These are phyloP conservation scores for Drosophila kuntzei DNA, from an alignment of 2,888 invertebrate species.

Conservation along the genomic window DNA sequence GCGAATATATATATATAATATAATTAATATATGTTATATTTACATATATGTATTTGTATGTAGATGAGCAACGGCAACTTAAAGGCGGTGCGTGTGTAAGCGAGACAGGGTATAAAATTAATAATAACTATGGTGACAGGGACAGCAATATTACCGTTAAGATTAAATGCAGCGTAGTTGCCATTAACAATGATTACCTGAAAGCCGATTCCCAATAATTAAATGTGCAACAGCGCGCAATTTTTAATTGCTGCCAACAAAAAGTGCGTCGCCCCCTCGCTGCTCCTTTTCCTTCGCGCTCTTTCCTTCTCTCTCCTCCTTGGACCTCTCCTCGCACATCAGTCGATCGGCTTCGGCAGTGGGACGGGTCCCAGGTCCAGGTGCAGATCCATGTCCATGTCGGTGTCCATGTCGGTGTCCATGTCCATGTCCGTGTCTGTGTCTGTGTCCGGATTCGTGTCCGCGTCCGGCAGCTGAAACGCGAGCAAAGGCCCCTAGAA, in stretches of 20 bases:
- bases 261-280: constrained; percentile 53
- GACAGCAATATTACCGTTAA: constrained; percentile 51
- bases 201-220: constrained; percentile 83
- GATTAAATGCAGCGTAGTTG: constrained; percentile 79
- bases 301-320: not conserved
- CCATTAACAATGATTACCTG: constrained; percentile 82
- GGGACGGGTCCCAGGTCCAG: not conserved
- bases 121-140: constrained; percentile 25
- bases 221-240: constrained; percentile 81
- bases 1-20: not conserved
- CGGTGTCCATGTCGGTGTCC: not conserved
- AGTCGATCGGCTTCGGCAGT: constrained; percentile 24
- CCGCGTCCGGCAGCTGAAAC: constrained; percentile 44
- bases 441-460: constrained; percentile 42
- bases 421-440: not conserved
- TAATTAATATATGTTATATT: too few relatives aligned
- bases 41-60: constrained; percentile 27
- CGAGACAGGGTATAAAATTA: not conserved
- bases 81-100: constrained; percentile 42
- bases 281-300: not conserved
- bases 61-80: constrained; percentile 52
- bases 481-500: constrained; percentile 16
- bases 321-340: not conserved
- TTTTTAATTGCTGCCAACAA: constrained; percentile 77
- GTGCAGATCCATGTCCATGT: not conserved